Percentiles rank a stretch among this genome's conserved stretches.
Evolutionary conservation across 2,113 vertebrate genomes (phyloP).

Genomic region (Tachysurus vachellii): DNA sequence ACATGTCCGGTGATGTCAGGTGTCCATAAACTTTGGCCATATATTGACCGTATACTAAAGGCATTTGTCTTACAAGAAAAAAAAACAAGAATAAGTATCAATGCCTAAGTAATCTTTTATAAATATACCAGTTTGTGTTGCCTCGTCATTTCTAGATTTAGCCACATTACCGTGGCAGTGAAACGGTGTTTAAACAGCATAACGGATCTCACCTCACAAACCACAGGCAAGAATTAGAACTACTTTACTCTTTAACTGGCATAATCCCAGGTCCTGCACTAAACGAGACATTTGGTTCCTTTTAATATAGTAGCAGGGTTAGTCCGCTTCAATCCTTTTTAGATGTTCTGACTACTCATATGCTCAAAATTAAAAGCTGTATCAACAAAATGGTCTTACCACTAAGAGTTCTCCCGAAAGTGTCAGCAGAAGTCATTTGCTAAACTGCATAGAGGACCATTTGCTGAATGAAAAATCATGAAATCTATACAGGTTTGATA

Average conservation of each 20-base stretch:
- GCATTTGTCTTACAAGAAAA: neutral
- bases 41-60: neutral
- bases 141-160: neutral
- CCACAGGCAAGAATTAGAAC: slow-evolving; percentile 64
- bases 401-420: neutral
- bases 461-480: neutral
- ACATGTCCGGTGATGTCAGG: neutral
- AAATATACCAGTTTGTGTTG: neutral
- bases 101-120: neutral
- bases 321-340: neutral
- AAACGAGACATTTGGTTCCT: neutral
- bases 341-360: neutral
- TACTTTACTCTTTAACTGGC: slow-evolving; percentile 59
- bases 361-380: neutral
- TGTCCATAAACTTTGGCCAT: neutral
- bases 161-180: neutral
- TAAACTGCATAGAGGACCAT: neutral
- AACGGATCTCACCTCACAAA: slow-evolving; percentile 62
- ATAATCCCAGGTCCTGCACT: neutral
- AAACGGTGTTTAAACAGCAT: slow-evolving; percentile 27
- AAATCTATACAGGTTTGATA: neutral
- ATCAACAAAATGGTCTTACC: neutral
- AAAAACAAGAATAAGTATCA: neutral
- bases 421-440: neutral
- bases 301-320: neutral